Evolutionary conservation across 2,888 invertebrate genomes (phyloP).

Genomic region (Smittia aterrima): DNA sequence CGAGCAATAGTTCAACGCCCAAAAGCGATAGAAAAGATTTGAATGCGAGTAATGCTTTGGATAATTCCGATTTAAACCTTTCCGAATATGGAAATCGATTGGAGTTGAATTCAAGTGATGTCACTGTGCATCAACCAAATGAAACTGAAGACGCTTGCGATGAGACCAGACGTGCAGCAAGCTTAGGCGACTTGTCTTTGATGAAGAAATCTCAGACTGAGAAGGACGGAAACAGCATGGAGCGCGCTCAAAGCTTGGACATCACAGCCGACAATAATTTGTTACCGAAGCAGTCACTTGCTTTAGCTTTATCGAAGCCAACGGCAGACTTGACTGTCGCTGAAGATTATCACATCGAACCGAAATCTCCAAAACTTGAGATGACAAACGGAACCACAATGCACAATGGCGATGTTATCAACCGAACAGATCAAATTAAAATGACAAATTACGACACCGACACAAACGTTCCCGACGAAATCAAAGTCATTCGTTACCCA

Average conservation of each 20-base stretch:
- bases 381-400: constrained; percentile 47
- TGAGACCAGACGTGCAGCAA: constrained; percentile 72
- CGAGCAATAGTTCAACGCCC: constrained; percentile 57
- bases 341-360: background rate
- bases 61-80: constrained; percentile 55
- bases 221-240: constrained; percentile 54
- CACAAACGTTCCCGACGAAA: constrained; percentile 63
- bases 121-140: constrained; percentile 65
- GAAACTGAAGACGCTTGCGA: constrained; percentile 58
- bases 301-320: constrained; percentile 27
- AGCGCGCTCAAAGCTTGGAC: constrained; percentile 78
- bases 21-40: constrained; percentile 53
- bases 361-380: constrained; percentile 43
- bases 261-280: constrained; percentile 57
- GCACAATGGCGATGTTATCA: constrained; percentile 54
- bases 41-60: background rate
- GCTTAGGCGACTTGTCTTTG: constrained; percentile 72
- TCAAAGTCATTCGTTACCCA: constrained; percentile 63
- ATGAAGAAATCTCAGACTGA: constrained; percentile 45
- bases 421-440: constrained; percentile 42
- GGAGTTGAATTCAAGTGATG: constrained; percentile 70
- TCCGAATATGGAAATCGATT: constrained; percentile 61
- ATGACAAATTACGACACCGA: constrained; percentile 58
- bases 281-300: constrained; percentile 35
- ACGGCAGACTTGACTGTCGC: constrained; percentile 54